A percentile compares a stretch with the other conserved stretches of the same genome.
Evolutionary conservation across 2,888 invertebrate genomes (phyloP).

Genomic region (Phrixothrix hirtus): DNA sequence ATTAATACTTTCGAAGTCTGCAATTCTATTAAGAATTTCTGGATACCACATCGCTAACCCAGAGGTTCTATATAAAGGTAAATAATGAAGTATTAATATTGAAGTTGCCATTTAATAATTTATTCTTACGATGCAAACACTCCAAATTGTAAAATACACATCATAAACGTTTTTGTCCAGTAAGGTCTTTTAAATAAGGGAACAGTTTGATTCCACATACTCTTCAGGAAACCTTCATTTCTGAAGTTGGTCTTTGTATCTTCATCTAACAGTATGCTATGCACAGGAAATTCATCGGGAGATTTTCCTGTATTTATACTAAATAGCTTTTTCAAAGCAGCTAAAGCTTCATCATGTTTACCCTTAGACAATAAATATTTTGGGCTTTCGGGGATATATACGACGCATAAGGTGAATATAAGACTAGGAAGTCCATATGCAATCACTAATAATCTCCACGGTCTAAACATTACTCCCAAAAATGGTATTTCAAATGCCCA

Average conservation of each 20-base stretch:
- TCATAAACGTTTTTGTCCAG: conserved; percentile 49
- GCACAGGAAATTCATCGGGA: conserved; percentile 46
- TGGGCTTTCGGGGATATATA: conserved; percentile 54
- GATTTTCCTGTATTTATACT: conserved; percentile 47
- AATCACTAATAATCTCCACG: conserved; percentile 53
- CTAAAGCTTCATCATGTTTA: conserved; percentile 46
- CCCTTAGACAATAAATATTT: conserved; percentile 52
- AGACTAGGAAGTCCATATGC: conserved; percentile 51
- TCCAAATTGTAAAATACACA: conserved; percentile 54
- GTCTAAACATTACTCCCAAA: conserved; percentile 53
- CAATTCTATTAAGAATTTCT: conserved; percentile 61
- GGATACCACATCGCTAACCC: conserved; percentile 60
- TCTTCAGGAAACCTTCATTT: conserved; percentile 22
- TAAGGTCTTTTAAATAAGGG: conserved; percentile 49
- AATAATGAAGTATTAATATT: background rate
- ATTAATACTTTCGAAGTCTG: conserved; percentile 40
- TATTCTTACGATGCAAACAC: conserved; percentile 52
- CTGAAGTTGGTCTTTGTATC: conserved; percentile 27
- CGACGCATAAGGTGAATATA: conserved; percentile 43
- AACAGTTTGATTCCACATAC: conserved; percentile 52
- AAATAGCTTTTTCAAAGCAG: conserved; percentile 49
- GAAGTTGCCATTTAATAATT: background rate
- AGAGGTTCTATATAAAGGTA: conserved; percentile 35
- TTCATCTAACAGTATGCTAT: conserved; percentile 46
- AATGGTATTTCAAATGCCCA: conserved; percentile 55